Conservation (phyloP, 2,888 invertebrate genomes). For the Zaprionus bogoriensis region DNA sequence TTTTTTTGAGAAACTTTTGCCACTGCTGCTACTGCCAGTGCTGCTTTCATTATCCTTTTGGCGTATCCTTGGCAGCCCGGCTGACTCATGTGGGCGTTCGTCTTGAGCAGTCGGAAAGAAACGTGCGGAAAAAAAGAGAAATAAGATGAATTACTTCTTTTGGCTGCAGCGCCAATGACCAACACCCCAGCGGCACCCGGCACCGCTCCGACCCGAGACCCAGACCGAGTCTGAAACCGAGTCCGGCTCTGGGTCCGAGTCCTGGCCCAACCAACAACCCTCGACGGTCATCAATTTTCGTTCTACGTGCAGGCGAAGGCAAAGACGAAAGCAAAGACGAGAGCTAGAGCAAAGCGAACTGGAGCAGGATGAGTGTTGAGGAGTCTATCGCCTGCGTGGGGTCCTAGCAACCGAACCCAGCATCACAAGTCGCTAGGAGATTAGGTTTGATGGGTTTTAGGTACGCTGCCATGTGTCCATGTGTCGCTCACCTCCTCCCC, state of each 20-base stretch:
- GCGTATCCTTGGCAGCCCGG: conserved; percentile 67
- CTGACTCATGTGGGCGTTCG: conserved; percentile 78
- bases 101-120: conserved; percentile 57
- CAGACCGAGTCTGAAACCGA: conserved; percentile 19
- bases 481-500: not conserved
- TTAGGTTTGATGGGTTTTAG: conserved; percentile 76
- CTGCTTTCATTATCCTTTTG: conserved; percentile 78
- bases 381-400: no score
- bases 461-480: conserved; percentile 59
- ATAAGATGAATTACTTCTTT: conserved; percentile 79
- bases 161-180: conserved; percentile 78
- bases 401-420: conserved; percentile 44
- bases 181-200: conserved; percentile 30
- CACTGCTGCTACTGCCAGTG: conserved; percentile 64
- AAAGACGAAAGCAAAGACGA: not conserved
- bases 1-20: conserved; percentile 59
- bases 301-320: conserved; percentile 49
- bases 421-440: conserved; percentile 69
- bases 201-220: not conserved
- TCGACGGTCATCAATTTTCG: conserved; percentile 75
- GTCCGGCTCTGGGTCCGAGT: conserved; percentile 4
- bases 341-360: no score
- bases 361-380: no score
- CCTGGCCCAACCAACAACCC: conserved; percentile 39
- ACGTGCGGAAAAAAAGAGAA: conserved; percentile 51